Evolutionary conservation across 2,113 vertebrate genomes (phyloP).

Genomic region (Tursiops truncatus): DNA sequence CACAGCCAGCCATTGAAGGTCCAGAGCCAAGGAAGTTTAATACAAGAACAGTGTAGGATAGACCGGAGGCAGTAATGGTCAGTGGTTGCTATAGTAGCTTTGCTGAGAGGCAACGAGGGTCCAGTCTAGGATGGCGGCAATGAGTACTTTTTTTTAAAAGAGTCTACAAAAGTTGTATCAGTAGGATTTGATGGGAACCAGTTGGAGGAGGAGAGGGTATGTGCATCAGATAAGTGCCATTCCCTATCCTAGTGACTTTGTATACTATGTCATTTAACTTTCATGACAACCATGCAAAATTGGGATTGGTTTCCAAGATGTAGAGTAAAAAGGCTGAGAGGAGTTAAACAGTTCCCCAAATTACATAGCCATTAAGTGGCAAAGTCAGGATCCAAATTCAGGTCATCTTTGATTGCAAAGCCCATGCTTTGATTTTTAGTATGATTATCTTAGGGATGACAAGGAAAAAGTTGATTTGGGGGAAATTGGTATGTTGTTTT

Average conservation of each 20-base stretch:
- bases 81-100: neutral
- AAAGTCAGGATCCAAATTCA: neutral
- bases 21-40: neutral
- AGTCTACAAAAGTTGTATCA: neutral
- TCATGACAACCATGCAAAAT: neutral
- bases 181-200: neutral
- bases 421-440: slow-evolving; percentile 20
- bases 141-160: neutral
- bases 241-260: neutral
- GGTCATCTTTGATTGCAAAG: neutral
- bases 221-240: neutral
- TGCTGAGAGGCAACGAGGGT: neutral
- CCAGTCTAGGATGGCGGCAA: neutral
- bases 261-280: neutral
- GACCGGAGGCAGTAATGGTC: neutral
- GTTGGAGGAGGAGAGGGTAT: neutral
- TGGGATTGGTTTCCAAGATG: neutral
- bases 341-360: neutral
- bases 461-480: neutral
- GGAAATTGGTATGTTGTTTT: neutral
- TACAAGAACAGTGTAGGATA: neutral
- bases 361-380: neutral
- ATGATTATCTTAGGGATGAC: neutral
- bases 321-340: neutral
- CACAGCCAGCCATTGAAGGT: neutral